These are phyloP conservation scores for Carcina quercana DNA, from an alignment of 2,888 invertebrate genomes.

Conservation along the genomic window DNA sequence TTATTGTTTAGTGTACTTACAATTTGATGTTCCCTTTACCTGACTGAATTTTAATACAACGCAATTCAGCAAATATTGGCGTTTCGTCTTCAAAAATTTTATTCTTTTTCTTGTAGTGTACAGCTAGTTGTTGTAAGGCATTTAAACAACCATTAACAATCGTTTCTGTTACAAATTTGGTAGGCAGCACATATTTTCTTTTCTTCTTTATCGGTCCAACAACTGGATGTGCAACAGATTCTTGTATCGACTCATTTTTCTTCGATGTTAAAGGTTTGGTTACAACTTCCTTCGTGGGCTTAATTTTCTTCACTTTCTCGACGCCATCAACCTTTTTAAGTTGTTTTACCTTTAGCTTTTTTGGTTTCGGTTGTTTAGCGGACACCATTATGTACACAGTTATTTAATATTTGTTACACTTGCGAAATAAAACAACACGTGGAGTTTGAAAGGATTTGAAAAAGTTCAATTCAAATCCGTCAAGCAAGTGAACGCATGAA, in stretches of 20 bases:
- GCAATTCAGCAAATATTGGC: constrained; percentile 75
- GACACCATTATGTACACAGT: no score
- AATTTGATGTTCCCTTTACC: constrained; percentile 76
- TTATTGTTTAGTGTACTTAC: constrained; percentile 58
- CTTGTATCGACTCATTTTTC: constrained; percentile 6
- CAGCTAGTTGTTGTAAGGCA: constrained; percentile 41
- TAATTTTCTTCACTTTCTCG: constrained; percentile 13
- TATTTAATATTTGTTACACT: no score
- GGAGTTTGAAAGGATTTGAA: no score
- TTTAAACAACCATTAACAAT: constrained; percentile 38
- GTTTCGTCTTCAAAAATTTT: constrained; percentile 73
- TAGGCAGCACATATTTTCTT: constrained; percentile 45
- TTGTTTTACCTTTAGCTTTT: constrained; percentile 12
- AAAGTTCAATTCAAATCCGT: no score
- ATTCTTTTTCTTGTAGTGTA: constrained; percentile 45
- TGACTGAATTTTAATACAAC: constrained; percentile 78
- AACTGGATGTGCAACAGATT: constrained; percentile 4
- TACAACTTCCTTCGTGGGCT: constrained; percentile 9
- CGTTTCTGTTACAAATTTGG: constrained; percentile 40
- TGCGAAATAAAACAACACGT: no score
- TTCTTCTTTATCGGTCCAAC: constrained; percentile 23
- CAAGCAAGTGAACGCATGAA: no score
- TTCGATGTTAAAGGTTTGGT: constrained; percentile 4
- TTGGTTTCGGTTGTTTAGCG: constrained; percentile 12
- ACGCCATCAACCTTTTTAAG: constrained; percentile 8